Base-by-base conservation (phyloP, 2,888 invertebrate genomes). In the Fragum fragum region DNA sequence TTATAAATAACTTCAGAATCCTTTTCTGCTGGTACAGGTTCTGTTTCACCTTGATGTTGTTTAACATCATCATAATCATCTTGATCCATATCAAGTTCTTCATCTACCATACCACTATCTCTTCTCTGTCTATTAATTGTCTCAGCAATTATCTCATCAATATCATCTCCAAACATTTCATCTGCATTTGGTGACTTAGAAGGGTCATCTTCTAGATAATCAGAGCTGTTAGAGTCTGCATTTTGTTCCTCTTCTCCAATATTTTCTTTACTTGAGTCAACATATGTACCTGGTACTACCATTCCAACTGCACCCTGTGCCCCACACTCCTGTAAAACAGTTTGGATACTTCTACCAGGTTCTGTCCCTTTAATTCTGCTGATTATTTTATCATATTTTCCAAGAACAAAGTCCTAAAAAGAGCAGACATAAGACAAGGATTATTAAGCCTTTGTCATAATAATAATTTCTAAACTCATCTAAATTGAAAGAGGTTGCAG, bases 371-470 rank as follows among this genome's bases (percentile, higher is more conserved):
- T 66, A 3, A 66, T 39, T 42, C 26, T 66, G 36, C 42, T 39
- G 32, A 66, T 66, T 26, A 21, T 66, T 11, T n/a, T 36, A 23
- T 66, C 66, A 42, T 66, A 66, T 36, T 66, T 66, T 6, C 66
- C 66, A 7, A 66, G 42, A n/a, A 66, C 23, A 42, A 66, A 66
- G 28, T 66, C 66, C 66, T 66, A n/a, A 1, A 63, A 32, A 57
- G 26, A 36, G 32, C 32, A n/a, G n/a, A n/a, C 6, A 53, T 36
- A 9, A n/a, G 3, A 53, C 1, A 9, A 53, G 7, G n/a, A 5
- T 14, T 1, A 5, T n/a, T 9, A 1, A 21, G 7, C n/a, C 3
- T n/a, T 21, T n/a, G 21, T 21, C n/a, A 53, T 53, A 53, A 1
- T 14, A 18, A 18, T n/a, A 0, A 9, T 21, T n/a, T 53, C 1